A percentile compares a stretch with the other conserved stretches of the same genome.
These are phyloP conservation scores for Anthopleura xanthogrammica DNA, from an alignment of 92 coral and sea anemone genomes.

Conservation along the genomic window DNA sequence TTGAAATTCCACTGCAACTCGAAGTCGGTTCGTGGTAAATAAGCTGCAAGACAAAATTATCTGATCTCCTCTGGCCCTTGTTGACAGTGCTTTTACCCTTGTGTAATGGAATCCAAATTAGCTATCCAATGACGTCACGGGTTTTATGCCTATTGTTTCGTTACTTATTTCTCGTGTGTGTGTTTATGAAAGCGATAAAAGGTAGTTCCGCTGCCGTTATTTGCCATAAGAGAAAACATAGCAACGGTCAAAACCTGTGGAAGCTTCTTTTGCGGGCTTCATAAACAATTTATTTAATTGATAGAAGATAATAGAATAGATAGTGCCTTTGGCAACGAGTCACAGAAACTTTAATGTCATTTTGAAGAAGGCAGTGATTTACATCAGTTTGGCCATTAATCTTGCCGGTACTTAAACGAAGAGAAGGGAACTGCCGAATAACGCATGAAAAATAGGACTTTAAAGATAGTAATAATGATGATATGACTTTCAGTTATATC, in stretches of 20 bases:
- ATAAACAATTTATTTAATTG: too few species aligned
- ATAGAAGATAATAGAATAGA: neutral
- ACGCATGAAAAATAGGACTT: too few species aligned
- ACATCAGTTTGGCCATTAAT: too few species aligned
- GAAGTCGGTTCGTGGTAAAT: neutral
- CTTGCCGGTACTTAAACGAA: too few species aligned
- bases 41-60: neutral
- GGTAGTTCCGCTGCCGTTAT: neutral
- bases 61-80: neutral
- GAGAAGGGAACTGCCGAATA: too few species aligned
- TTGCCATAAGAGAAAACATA: conserved; percentile 42
- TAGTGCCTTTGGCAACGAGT: neutral
- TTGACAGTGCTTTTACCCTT: neutral
- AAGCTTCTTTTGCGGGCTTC: neutral
- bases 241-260: neutral
- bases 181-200: neutral
- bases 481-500: too few species aligned
- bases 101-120: neutral
- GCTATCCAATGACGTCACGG: neutral
- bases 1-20: neutral
- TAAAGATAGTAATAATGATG: too few species aligned
- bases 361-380: neutral
- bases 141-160: neutral
- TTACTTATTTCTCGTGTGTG: neutral
- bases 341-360: neutral